phyloP scores from a whole-genome alignment of 2,797 vertebrate genomes.

The Micromesistius poutassou region DNA sequence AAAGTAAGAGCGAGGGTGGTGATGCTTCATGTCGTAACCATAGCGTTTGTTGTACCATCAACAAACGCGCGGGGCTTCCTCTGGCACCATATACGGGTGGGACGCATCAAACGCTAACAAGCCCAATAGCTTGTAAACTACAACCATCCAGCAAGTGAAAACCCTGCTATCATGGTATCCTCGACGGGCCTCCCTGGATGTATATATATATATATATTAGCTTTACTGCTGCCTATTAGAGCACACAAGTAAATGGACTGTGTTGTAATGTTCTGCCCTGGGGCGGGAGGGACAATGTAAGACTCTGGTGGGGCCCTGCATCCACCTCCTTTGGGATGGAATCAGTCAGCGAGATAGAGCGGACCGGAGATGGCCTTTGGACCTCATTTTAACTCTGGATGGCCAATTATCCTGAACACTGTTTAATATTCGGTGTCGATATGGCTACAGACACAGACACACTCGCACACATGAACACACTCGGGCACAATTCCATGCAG shows the following conservation, averaged over 20 bases:
- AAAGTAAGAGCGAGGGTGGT: background rate
- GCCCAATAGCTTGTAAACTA: background rate
- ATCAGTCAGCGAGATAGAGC: background rate
- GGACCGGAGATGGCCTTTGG: background rate
- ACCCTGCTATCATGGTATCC: background rate
- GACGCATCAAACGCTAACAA: background rate
- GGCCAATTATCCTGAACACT: background rate
- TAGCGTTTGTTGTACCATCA: background rate
- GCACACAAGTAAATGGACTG: background rate
- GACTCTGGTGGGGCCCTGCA: background rate
- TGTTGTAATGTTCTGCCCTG: constrained; percentile 14
- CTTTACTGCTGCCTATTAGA: constrained; percentile 15
- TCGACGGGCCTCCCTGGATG: constrained; percentile 2
- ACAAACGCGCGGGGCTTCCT: background rate
- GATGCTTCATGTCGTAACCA: background rate
- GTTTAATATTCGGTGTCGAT: constrained; percentile 31
- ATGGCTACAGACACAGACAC: background rate
- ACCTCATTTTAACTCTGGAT: background rate
- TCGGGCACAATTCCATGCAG: background rate
- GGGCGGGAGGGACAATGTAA: background rate
- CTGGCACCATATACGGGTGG: background rate
- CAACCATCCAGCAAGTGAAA: background rate
- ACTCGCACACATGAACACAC: background rate
- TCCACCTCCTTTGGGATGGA: background rate
- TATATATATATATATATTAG: background rate